Percentiles rank a stretch among this genome's conserved stretches.
Evolutionary conservation across 2,797 vertebrate species (phyloP).

Genomic region (Sebastes minor): DNA sequence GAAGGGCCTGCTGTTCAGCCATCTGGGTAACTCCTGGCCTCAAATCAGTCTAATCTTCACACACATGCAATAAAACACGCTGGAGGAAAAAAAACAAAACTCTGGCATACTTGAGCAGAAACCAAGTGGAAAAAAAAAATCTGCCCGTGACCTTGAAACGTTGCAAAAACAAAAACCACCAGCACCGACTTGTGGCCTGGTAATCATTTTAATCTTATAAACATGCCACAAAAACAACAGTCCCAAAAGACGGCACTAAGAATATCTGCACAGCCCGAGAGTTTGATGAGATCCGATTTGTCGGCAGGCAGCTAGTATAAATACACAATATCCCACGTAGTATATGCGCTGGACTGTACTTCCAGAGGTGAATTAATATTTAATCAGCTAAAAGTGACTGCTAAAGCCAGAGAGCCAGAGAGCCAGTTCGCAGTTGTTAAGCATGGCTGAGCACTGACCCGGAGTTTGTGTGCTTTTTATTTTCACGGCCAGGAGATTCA

Average conservation of each 20-base stretch:
- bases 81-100: conserved; percentile 21
- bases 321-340: conserved; percentile 32
- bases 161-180: conserved; percentile 15
- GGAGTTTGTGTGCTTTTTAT: conserved; percentile 40
- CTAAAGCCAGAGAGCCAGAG: conserved; percentile 57
- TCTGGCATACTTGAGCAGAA: conserved; percentile 40
- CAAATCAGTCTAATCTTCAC: conserved; percentile 77
- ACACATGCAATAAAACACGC: conserved; percentile 67
- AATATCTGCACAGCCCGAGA: conserved; percentile 9
- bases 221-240: conserved; percentile 25
- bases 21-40: conserved; percentile 80
- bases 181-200: conserved; percentile 1
- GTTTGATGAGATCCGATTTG: conserved; percentile 30
- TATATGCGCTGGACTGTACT: conserved; percentile 36
- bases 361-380: conserved; percentile 68
- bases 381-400: conserved; percentile 68
- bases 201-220: conserved; percentile 47
- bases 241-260: neutral
- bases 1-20: conserved; percentile 80
- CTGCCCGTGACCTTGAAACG: conserved; percentile 63
- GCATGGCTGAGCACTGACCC: conserved; percentile 60
- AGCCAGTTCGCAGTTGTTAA: conserved; percentile 59
- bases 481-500: conserved; percentile 45
- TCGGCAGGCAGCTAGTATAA: conserved; percentile 19
- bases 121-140: conserved; percentile 32